Base-by-base conservation (phyloP, 1,140 invertebrate genomes). In the Lepidotrigona ventralis region DNA sequence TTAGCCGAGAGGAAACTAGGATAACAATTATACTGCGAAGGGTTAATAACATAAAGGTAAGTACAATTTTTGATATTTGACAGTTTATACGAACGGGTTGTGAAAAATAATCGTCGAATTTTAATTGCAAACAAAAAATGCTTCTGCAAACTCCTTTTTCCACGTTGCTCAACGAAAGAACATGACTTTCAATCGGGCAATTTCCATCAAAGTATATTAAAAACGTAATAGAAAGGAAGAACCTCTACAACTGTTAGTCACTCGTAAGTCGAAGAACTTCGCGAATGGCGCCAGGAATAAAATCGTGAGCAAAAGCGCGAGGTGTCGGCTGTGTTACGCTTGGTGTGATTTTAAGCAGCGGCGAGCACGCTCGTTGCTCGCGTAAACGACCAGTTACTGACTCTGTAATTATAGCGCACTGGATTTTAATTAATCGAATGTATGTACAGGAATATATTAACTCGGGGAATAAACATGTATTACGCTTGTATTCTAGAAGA, bases 371-470 rank as follows among this genome's bases (percentile, higher is more conserved):
- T 80, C 56, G 79, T 46, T 69, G 33, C 80, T 69, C 80, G 12
- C 51, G 23, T 72, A 84, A 81, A 81, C 70, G 70, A 54, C 64
- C 64, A 64, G 46, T 79, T 79, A 64, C 54, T n/a, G 9, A 33
- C 51, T 29, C n/a, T n/a, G 64, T 75, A 39, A 82, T 82, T 75
- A 81, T 23, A 15, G 23, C 2, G 12, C 1, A 11, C 58, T 26
- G 54, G n/a, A 21, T 74, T 81, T 74, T 81, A 81, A 81, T 81
- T 81, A 64, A 66, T 74, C 79, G n/a, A 54, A 74, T 2, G 23
- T 51, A 53, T 23, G n/a, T 17, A 19, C n/a, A 66, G 19, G 19
- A 66, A 33, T 17, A 26, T 33, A 66, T 19, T 33, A 66, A 66
- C 21, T 33, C 9, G 9, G 11, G 11, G 21, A 29, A 33, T 66